Evolutionary conservation across 1,140 invertebrate genomes (phyloP).

Genomic region (Calliopsis andreniformis): DNA sequence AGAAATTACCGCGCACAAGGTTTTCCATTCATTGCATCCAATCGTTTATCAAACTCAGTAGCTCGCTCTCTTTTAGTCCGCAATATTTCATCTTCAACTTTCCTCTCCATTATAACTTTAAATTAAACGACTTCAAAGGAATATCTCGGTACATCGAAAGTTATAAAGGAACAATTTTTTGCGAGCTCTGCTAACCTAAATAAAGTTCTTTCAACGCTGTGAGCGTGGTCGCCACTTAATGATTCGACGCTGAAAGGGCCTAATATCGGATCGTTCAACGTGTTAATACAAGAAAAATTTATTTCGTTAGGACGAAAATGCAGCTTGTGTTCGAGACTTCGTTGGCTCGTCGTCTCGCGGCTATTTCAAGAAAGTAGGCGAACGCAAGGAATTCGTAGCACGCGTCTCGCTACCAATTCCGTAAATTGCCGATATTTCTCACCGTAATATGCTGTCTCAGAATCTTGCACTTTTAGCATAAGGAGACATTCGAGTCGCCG

Average conservation of each 20-base stretch:
- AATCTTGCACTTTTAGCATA: too few relatives aligned
- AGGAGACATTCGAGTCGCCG: neutral
- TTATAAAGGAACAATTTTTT: neutral
- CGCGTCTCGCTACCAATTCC: slow-evolving; percentile 13
- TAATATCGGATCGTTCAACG: neutral
- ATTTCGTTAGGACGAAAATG: neutral
- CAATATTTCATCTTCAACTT: neutral
- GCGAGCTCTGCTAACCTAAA: slow-evolving; percentile 8
- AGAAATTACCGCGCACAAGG: too few relatives aligned
- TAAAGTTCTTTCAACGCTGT: neutral
- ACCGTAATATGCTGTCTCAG: neutral
- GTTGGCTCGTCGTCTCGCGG: neutral
- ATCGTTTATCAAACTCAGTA: neutral
- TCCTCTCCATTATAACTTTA: neutral
- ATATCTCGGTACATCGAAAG: neutral
- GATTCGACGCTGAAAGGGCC: neutral
- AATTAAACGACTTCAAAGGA: neutral
- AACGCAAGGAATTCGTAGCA: slow-evolving; percentile 31
- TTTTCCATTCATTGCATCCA: too few relatives aligned
- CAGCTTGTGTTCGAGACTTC: neutral
- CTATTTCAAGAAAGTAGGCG: slow-evolving; percentile 48
- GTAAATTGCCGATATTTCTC: slow-evolving; percentile 7
- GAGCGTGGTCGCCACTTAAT: too few relatives aligned
- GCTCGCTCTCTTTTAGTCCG: neutral
- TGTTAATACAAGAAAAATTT: neutral